Evolutionary conservation across 2,888 invertebrate genomes (phyloP), one percentile per base, ranked within the genome.

Genomic region (Drosophila testacea): DNA sequence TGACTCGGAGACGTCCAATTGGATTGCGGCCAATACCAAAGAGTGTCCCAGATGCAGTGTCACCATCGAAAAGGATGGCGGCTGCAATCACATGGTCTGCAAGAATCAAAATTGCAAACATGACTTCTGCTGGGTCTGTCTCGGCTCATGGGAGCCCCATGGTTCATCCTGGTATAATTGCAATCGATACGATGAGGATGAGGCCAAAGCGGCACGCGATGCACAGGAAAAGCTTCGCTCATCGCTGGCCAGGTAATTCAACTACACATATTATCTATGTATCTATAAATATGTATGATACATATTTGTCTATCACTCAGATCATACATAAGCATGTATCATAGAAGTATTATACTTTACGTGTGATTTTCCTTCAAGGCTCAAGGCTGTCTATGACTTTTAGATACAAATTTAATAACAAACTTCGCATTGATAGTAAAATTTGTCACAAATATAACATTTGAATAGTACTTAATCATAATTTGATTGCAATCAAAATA

Each of bases 21-120:
- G 99, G 99, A 98, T 99, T 90, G 98, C 98, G 64, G 99, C 99
- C 32, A 99, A 99, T 93, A 99, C 99, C 61, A 99, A 99, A 94
- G 98, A 99, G 93, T 99, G 99, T 93, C 99, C 99, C 46, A 97
- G 97, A 92, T 99, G 99, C 93, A 98, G 98, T 93, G 98, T 98
- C 52, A 97, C 97, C n/a, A 97, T 98, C 87, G 97, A 98, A 92
- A 97, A 97, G 92, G 98, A 99, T 93, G 99, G 99, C 71, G 99
- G 99, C 54, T 99, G 99, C 93, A 99, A 99, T 94, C 99, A 99
- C 93, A 99, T 99, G 99, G 97, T 93, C 32, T 99, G 99, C 94
- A 99, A 98, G 94, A 99, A 99, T 94, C 97, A 97, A 93, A 97
- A 97, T 93, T 99, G 99, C 93, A 98, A 98, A 93, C 96, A 97